Evolutionary conservation across 2,888 invertebrate genomes (phyloP).

Genomic region (Lithophane leautieri): DNA sequence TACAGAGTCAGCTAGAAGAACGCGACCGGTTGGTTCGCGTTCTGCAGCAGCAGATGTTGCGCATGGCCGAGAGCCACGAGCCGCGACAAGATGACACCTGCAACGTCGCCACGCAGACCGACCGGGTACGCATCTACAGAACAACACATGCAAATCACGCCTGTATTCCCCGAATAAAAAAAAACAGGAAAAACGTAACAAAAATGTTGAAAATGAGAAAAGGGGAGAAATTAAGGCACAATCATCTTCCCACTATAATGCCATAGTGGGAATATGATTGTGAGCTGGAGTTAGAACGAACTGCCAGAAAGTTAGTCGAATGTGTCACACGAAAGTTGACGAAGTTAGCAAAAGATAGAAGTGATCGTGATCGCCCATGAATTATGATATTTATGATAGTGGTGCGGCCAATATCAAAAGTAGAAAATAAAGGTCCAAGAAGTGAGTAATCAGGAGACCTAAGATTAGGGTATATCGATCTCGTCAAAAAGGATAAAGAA

Average conservation of each 20-base stretch:
- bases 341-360: background rate
- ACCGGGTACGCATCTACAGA: conserved; percentile 91
- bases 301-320: background rate
- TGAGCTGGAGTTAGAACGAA: background rate
- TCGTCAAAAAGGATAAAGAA: background rate
- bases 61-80: conserved; percentile 88
- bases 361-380: background rate
- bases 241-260: too few species aligned
- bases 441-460: background rate
- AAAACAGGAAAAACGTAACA: background rate
- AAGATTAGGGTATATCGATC: background rate
- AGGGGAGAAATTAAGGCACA: background rate
- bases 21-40: conserved; percentile 95
- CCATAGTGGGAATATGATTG: background rate
- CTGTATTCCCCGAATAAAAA: background rate
- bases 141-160: background rate
- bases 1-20: conserved; percentile 95
- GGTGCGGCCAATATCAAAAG: background rate
- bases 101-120: conserved; percentile 96
- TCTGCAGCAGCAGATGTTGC: conserved; percentile 94
- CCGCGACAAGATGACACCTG: conserved; percentile 91
- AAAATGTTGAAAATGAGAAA: background rate
- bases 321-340: background rate
- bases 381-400: background rate
- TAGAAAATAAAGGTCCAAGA: background rate